Conservation (phyloP, 2,797 vertebrate genomes). For the Paramormyrops hopkinsi region DNA sequence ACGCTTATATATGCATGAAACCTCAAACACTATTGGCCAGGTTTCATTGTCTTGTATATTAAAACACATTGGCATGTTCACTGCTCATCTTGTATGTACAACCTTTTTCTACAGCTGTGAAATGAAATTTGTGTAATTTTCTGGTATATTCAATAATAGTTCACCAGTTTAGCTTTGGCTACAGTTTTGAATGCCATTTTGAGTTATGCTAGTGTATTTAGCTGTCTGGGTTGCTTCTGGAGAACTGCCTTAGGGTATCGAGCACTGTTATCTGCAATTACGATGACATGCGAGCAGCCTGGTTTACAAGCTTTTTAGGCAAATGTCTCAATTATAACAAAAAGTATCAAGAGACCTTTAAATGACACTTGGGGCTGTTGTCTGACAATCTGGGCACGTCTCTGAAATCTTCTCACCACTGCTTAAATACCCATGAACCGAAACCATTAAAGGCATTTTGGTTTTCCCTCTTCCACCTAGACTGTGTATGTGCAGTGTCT, state of each 20-base stretch:
- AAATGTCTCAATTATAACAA: not conserved
- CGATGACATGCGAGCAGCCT: not conserved
- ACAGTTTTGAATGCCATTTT: not conserved
- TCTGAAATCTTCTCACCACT: not conserved
- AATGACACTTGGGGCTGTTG: not conserved
- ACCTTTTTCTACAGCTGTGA: not conserved
- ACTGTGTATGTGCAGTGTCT: not conserved
- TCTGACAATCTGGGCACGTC: not conserved
- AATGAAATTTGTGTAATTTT: not conserved
- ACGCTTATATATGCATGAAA: not conserved
- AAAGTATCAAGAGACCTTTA: not conserved
- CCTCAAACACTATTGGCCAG: not conserved
- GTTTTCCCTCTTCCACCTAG: not conserved
- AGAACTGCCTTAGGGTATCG: not conserved
- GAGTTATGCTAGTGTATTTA: not conserved
- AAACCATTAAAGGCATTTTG: not conserved
- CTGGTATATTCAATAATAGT: not conserved
- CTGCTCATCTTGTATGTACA: not conserved
- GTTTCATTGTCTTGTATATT: not conserved
- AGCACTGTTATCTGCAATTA: not conserved
- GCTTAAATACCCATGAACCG: not conserved
- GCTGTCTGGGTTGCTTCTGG: not conserved
- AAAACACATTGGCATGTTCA: not conserved
- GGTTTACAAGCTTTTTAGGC: not conserved
- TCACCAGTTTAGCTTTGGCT: not conserved